Evolutionary conservation across 2,113 vertebrate species (phyloP).

Genomic region (Aspidoscelis tigris): DNA sequence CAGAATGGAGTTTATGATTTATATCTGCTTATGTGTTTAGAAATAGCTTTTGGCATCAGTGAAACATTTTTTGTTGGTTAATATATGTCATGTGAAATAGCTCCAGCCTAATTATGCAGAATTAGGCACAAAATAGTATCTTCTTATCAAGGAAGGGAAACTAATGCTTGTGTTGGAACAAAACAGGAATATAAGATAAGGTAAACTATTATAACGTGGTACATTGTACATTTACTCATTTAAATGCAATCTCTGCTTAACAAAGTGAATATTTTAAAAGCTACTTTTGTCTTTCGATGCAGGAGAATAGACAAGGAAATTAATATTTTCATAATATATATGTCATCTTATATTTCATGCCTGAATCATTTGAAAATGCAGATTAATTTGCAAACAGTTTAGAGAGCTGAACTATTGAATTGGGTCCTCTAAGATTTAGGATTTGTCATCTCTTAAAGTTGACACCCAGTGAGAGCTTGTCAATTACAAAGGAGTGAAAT

Average conservation of each 20-base stretch:
- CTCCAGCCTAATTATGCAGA: constrained; percentile 1
- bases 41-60: neutral
- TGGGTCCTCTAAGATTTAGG: constrained; percentile 90
- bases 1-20: neutral
- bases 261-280: constrained; percentile 69
- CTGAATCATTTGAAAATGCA: constrained; percentile 91
- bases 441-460: constrained; percentile 97
- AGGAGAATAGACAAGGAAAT: constrained; percentile 73
- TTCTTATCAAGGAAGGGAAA: constrained; percentile 38
- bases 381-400: constrained; percentile 93
- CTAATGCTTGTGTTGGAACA: constrained; percentile 8
- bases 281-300: constrained; percentile 68
- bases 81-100: constrained; percentile 24
- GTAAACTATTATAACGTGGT: constrained; percentile 46
- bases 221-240: constrained; percentile 53
- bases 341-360: constrained; percentile 81
- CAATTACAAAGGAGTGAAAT: constrained; percentile 97
- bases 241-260: constrained; percentile 58
- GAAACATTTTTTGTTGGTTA: constrained; percentile 4
- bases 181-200: constrained; percentile 41
- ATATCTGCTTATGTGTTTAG: neutral
- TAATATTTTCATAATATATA: constrained; percentile 81
- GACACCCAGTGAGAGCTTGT: constrained; percentile 92
- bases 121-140: constrained; percentile 18
- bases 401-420: constrained; percentile 89